Evolutionary conservation across 2,888 invertebrate species (phyloP), one percentile per base, ranked within the genome.

Genomic region (Machimus atricapillus): DNA sequence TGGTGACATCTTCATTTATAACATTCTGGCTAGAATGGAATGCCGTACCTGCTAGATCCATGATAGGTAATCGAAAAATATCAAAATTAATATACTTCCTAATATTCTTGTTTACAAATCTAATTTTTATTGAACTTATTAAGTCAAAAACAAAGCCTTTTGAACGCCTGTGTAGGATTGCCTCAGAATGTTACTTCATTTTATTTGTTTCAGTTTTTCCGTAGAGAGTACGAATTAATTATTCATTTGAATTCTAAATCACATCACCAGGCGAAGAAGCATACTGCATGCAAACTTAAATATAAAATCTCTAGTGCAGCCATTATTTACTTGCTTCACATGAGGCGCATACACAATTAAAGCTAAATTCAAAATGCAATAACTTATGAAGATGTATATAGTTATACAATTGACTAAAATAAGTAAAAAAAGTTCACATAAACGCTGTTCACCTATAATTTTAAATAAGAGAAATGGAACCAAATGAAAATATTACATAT

Each of bases 11-110:
- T 93, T 98, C 98, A 91, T 98, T 98, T 95, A 98, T 98, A 94
- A 98, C 98, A 92, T 98, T 98, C 95, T 98, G 98, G 98, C 95
- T 98, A 93, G 98, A 98, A 94, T 98, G 98, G 97, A 98, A 98
- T 94, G 98, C 98, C 91, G 98, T 98, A 92, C 98, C 98, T 92
- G 98, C 98, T 93, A 95, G 98, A 94, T 98, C 98, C 92, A 98
- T 98, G 97, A 97, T 98, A 94, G 97, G 97, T 97, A 94, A 86
- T 85, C 43, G 31, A 85, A 74, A 12, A 74, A 34, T 31, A 82
- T 34, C 34, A 27, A 85, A 66, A 66, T 85, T 66, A 40, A 66
- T 58, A 66, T 78, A 27, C 43, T 23, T 85, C 34, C 27, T 79
- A 46, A 52, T 23, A 79, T 46, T 79, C 40, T 79, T 46, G 46